Evolutionary conservation across 2,797 vertebrate genomes (phyloP), one percentile per base, ranked within the genome.

Genomic region (Alosa sapidissima): DNA sequence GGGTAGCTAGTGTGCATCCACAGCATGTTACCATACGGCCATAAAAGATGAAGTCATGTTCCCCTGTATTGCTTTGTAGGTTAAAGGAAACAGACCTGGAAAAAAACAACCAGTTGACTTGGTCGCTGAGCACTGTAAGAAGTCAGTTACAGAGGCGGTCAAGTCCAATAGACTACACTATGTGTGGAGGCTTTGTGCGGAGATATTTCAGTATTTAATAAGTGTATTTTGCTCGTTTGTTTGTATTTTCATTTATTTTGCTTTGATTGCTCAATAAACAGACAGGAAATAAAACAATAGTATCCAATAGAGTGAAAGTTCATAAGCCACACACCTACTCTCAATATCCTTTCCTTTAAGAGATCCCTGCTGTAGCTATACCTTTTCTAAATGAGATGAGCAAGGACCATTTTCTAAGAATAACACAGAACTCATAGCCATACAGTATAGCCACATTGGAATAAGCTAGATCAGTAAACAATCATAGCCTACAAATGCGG

Each of bases 91-190:
- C 72, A 78, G 16, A 19, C 14, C 72, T 21, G 24, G 41, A 47
- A 47, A 78, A 78, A 47, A 24, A 24, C 5, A 24, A 83, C 88
- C 85, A 86, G 84, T 68, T 62, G 51, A 81, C 60, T 65, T 83
- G 88, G 72, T 84, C 85, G 89, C 21, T 24, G 16, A 3, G 36
- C 68, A 13, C 14, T 41, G 16, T 47, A 78, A 21, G 41, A 21
- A 75, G 72, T 33, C 33, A 14, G 14, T 19, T 21, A 28, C 9
- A 36, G 3, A 41, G 36, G 7, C 7, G 36, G 36, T 10, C 60
- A 68, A 36, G 28, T 36, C 6, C 33, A 68, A 3, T 13, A 3
- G 28, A 28, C 28, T 21, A 55, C 21, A 55, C 14, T 60, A 28
- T 28, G 28, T 28, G 28, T 28, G 28, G 28, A 55, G 3, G 14